These are phyloP conservation scores for Edolisoma coerulescens DNA, from an alignment of 2,113 vertebrate genomes.

Conservation along the genomic window DNA sequence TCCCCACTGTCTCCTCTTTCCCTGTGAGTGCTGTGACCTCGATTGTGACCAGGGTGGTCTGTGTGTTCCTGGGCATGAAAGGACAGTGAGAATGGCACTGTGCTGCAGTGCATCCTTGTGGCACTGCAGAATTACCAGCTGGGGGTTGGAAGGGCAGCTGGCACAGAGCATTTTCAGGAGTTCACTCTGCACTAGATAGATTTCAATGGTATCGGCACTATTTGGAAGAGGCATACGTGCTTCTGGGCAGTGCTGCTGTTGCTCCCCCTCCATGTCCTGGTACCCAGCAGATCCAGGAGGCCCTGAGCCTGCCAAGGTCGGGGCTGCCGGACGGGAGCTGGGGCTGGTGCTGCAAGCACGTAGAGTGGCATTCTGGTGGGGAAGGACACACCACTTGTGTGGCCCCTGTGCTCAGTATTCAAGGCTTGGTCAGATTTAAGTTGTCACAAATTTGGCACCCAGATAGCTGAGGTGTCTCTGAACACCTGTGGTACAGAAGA, in stretches of 20 bases:
- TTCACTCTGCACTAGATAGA: rapidly evolving
- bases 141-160: not conserved
- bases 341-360: rapidly evolving
- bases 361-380: rapidly evolving
- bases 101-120: not conserved
- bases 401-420: not conserved
- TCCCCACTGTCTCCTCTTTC: not conserved
- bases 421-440: not conserved
- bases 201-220: not conserved
- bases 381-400: not conserved
- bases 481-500: not conserved
- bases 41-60: not conserved
- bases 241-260: not conserved
- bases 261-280: rapidly evolving
- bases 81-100: not conserved
- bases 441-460: not conserved
- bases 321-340: not conserved
- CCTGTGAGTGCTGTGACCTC: not conserved
- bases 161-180: not conserved
- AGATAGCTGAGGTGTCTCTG: not conserved
- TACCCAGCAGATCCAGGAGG: not conserved
- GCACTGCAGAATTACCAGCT: not conserved
- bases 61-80: not conserved
- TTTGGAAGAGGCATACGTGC: not conserved
- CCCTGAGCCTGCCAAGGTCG: not conserved